Conservation (phyloP, 2,888 invertebrate genomes). For the Anaspis maculata region DNA sequence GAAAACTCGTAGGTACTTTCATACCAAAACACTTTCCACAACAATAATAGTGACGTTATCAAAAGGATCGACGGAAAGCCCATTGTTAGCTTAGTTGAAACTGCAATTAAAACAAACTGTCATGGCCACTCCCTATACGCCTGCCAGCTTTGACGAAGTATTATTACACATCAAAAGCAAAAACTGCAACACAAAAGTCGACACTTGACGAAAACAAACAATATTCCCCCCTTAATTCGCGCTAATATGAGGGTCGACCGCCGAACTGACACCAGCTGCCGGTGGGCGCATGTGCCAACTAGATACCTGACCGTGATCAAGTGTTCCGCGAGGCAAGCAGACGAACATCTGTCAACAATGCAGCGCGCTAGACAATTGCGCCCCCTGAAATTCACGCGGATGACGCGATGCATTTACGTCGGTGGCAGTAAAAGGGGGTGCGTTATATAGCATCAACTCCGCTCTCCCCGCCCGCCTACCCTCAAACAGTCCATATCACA, state of each 20-base stretch:
- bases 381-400: too few relatives aligned
- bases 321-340: constrained; percentile 19
- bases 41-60: too few relatives aligned
- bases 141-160: too few relatives aligned
- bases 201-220: constrained; percentile 17
- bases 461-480: too few relatives aligned
- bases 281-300: constrained; percentile 15
- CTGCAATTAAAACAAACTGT: too few relatives aligned
- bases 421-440: background rate
- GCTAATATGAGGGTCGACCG: constrained; percentile 10
- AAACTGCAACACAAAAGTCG: constrained; percentile 7
- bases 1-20: too few relatives aligned
- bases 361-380: constrained; percentile 11
- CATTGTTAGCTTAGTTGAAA: too few relatives aligned
- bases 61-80: too few relatives aligned
- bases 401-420: too few relatives aligned
- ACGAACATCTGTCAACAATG: constrained; percentile 22
- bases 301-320: constrained; percentile 24
- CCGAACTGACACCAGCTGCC: constrained; percentile 17
- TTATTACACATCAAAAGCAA: constrained; percentile 5
- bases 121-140: too few relatives aligned
- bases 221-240: constrained; percentile 11
- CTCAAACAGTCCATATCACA: too few relatives aligned
- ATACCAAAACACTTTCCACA: too few relatives aligned
- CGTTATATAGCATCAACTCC: constrained; percentile 5